phyloP scores from a whole-genome alignment of 2,888 invertebrate species.

The Tenthredo notha region DNA sequence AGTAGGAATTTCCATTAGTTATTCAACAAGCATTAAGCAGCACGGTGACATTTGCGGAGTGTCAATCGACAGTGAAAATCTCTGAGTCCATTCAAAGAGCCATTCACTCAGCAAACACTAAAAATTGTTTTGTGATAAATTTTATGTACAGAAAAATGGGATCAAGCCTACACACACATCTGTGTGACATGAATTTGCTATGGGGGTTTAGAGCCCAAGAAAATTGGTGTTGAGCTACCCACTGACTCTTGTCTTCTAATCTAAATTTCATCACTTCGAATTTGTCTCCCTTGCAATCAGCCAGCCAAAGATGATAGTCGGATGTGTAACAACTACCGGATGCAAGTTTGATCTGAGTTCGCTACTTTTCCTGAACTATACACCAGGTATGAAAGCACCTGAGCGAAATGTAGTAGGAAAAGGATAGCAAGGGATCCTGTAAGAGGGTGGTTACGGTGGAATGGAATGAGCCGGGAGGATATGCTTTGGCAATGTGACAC shows the following conservation, averaged over 20 bases:
- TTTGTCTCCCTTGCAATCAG: too few relatives aligned
- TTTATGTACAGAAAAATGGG: too few relatives aligned
- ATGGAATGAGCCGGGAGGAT: slow-evolving; percentile 10
- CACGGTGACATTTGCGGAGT: slow-evolving; percentile 15
- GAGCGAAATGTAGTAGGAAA: neutral
- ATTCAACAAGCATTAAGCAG: slow-evolving; percentile 38
- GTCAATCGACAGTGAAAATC: neutral
- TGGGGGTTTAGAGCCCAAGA: too few relatives aligned
- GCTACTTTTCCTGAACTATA: neutral
- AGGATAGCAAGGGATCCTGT: neutral
- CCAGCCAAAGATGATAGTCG: too few relatives aligned
- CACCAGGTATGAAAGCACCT: neutral
- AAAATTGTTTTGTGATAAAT: neutral
- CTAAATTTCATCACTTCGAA: too few relatives aligned
- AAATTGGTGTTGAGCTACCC: too few relatives aligned
- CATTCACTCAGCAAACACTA: neutral
- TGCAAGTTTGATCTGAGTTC: neutral
- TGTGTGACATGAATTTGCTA: too few relatives aligned
- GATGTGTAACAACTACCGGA: neutral
- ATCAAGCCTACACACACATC: too few relatives aligned
- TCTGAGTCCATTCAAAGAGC: neutral
- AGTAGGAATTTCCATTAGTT: slow-evolving; percentile 28
- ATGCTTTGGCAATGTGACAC: slow-evolving; percentile 60
- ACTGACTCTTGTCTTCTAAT: too few relatives aligned
- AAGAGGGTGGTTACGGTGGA: slow-evolving; percentile 16